Evolutionary conservation across 1,140 invertebrate species (phyloP), one percentile per base, ranked within the genome.

Genomic region (Drosophila sp.): DNA sequence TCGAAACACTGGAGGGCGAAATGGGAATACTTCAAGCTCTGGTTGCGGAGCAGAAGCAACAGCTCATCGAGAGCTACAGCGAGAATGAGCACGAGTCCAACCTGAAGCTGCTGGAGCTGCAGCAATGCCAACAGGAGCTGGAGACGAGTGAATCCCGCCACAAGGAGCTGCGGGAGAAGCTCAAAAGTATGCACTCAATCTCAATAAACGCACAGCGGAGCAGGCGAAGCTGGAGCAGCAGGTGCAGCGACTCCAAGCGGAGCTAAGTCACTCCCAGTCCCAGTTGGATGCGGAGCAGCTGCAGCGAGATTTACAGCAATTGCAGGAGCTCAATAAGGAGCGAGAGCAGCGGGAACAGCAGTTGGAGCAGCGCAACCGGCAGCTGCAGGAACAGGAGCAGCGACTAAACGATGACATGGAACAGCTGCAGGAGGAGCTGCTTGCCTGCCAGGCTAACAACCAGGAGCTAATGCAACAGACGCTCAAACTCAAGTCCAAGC

Each of bases 111-210:
- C 84, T 92, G 32, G 93, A 94, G 89, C 92, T 94, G 63, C 92
- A 92, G 46, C 92, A 93, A 64, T 74, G 75, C 18, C 81, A 81
- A 1, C 72, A 76, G 43, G 93, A 93, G 81, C 71, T 93, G 41
- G 90, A 91, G 41, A 82, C 89, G 0, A 91, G 92, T 29, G 91
- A 92, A n/a, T 51, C 74, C 1, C 62, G 92, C 18, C 91, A 91
- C 91, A 78, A 86, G 83, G 87, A 93, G 59, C 50, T 81, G 43
- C 81, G 95, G 21, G 95, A 96, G 54, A 96, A 96, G 91, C 93
- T 96, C 89, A 96, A 96, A 96, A 96, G 72, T 94, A 95, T 73
- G 95, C 95, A 2, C 92, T 94, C 0, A 96, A 94, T 78, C 92
- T 96, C 7, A 96, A 96, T 82, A 96, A 96, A 74, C 96, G 96